These are phyloP conservation scores for Gila orcuttii DNA, from an alignment of 2,113 vertebrate genomes.

Conservation along the genomic window DNA sequence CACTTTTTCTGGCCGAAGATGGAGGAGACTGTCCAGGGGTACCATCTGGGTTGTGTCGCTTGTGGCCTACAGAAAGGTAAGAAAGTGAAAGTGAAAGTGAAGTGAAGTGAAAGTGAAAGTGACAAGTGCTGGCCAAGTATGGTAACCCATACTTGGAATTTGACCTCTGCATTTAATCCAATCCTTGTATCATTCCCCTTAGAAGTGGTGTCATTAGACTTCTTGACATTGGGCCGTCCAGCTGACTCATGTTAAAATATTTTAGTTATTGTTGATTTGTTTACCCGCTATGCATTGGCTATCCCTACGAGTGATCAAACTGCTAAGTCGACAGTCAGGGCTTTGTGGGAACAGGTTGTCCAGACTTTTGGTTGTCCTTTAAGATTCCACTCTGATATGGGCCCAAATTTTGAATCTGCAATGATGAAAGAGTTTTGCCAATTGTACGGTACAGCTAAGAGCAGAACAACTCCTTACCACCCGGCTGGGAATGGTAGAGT, in stretches of 20 bases:
- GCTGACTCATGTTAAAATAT: not conserved
- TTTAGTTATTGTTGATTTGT: not conserved
- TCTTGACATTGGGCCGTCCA: not conserved
- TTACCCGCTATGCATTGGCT: not conserved
- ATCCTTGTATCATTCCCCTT: not conserved
- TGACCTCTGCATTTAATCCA: not conserved
- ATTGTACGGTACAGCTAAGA: not conserved
- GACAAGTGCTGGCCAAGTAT: too few relatives aligned
- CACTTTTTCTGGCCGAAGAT: too few relatives aligned
- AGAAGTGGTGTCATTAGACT: not conserved
- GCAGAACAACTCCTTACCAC: constrained; percentile 5
- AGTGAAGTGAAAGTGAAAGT: too few relatives aligned
- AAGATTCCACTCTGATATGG: not conserved
- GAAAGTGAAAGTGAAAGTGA: too few relatives aligned
- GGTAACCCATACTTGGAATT: too few relatives aligned
- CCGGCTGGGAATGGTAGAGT: not conserved
- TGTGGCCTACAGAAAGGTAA: not conserved
- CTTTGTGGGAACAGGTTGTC: not conserved
- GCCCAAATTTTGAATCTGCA: constrained; percentile 5
- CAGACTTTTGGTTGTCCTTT: not conserved
- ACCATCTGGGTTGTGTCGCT: not conserved
- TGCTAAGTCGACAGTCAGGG: not conserved
- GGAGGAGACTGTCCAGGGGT: too few relatives aligned
- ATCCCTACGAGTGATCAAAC: not conserved
- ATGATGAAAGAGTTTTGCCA: not conserved